These are phyloP conservation scores for Gambelia wislizenii DNA, from an alignment of 2,797 vertebrate species.

Conservation along the genomic window DNA sequence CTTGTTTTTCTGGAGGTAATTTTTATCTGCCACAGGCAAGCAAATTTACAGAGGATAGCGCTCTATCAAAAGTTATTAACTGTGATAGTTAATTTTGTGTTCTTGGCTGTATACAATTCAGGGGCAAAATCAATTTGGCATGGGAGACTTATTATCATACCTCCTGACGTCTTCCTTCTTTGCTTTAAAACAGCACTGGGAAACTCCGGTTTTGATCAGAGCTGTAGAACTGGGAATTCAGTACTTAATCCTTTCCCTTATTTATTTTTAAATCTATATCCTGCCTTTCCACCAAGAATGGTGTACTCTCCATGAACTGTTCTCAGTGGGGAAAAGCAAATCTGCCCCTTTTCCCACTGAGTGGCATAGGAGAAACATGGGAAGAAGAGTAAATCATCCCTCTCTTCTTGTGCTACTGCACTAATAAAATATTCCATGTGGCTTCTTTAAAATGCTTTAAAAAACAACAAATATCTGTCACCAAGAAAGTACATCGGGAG, in stretches of 20 bases:
- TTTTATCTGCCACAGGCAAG: neutral
- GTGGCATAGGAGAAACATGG: neutral
- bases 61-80: neutral
- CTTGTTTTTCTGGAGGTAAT: neutral
- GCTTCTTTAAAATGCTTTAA: neutral
- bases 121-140: neutral
- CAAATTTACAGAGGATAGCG: neutral
- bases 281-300: neutral
- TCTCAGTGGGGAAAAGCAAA: neutral
- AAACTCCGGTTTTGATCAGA: neutral
- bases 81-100: neutral
- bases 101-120: neutral
- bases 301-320: neutral
- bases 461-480: neutral
- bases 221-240: neutral
- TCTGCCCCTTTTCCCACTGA: neutral
- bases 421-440: neutral
- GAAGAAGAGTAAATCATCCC: neutral
- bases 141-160: neutral
- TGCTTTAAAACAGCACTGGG: neutral
- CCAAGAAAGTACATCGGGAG: neutral
- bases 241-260: neutral
- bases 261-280: neutral
- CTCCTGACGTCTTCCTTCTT: neutral
- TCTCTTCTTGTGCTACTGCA: neutral